Base-by-base conservation (phyloP, 2,797 vertebrate species). In the Urocyon cinereoargenteus region DNA sequence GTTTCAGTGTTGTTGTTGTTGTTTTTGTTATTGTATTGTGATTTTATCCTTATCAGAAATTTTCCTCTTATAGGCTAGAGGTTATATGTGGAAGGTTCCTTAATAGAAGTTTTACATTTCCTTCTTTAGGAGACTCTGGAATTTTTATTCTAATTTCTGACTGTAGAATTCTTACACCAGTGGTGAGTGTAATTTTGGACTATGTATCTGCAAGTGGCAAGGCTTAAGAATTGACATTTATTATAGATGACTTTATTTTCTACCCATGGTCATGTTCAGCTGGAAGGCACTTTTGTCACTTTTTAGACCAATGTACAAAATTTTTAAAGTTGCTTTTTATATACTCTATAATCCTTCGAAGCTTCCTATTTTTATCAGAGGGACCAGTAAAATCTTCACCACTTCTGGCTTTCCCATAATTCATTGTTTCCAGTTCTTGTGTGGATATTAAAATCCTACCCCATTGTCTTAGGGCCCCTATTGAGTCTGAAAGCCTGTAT, bases 81-180 rank as follows among this genome's bases (percentile, higher is more conserved):
- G 13, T 84, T 64, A 45, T 45, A 45, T 45, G 5, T 78, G 49
- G 66, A 77, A 40, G 0, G 19, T 13, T 21, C 88, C 24, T 75
- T 61, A 83, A 34, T 2, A 68, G 22, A 86, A 92, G 31, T 78
- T 77, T 87, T 64, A 49, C 53, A 91, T 87, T 83, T 94, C 21
- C 12, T 90, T 90, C 14, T 72, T 87, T 1, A 64, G 55, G 40
- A 91, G 13, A 72, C 2, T 57, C 75, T 79, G 24, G 12, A 34
- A 12, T 9, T 19, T 78, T 90, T 64, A 64, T 64, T 51, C 13
- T 34, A 66, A 28, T 70, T 93, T 84, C 40, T 94, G 45, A 66
- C 72, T 97, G 72, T 83, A 97, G 55, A 95, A 77, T 83, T 92
- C 72, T n/a, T 77, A 24, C 2, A 34, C 15, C 9, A 45, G 12